A percentile compares a stretch with the other conserved stretches of the same genome.
phyloP scores from a whole-genome alignment of 2,113 vertebrate species.

The Rhea pennata region DNA sequence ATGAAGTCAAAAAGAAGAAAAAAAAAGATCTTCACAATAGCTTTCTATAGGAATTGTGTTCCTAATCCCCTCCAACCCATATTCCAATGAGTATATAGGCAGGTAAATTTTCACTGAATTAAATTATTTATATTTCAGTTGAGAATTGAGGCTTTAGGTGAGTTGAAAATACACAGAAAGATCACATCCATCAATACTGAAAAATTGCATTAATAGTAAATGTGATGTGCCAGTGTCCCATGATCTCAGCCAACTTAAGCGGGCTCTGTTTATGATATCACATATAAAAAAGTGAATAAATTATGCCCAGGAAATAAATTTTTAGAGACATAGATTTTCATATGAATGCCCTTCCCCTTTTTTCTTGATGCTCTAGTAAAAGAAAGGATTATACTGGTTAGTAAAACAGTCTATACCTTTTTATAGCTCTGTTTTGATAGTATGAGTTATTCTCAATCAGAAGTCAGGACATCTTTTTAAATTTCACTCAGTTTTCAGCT shows the following conservation, averaged over 20 bases:
- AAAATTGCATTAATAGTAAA: not conserved
- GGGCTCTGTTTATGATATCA: rapidly evolving
- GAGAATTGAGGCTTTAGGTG: not conserved
- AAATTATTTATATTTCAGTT: not conserved
- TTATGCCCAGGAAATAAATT: not conserved
- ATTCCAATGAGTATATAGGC: not conserved
- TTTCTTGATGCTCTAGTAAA: not conserved
- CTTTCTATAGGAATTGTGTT: not conserved
- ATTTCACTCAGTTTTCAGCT: not conserved
- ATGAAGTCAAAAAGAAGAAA: not conserved
- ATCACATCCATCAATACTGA: not conserved
- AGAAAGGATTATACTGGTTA: not conserved
- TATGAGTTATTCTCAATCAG: not conserved
- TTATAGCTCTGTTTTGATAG: not conserved
- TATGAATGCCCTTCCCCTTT: rapidly evolving
- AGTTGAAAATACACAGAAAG: not conserved
- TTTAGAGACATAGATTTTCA: not conserved
- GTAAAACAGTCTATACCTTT: not conserved
- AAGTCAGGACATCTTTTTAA: not conserved
- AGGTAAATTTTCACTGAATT: not conserved
- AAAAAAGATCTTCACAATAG: not conserved
- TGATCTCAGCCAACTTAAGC: not conserved
- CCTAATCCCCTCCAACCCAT: not conserved
- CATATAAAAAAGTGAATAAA: rapidly evolving
- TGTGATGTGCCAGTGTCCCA: not conserved